These are phyloP conservation scores for Thymelicus acteon DNA, from an alignment of 2,888 invertebrate species.

Conservation along the genomic window DNA sequence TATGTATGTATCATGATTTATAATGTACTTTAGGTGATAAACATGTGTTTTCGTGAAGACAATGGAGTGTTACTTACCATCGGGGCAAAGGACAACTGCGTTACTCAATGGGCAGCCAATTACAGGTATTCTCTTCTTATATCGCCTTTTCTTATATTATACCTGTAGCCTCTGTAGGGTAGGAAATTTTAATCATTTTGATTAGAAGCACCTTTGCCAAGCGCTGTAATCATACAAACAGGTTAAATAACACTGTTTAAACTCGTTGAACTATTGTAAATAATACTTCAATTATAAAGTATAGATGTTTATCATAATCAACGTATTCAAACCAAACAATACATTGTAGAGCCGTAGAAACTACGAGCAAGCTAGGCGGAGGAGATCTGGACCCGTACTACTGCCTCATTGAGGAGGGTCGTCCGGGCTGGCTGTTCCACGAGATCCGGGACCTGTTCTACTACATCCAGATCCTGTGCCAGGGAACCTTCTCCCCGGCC, in stretches of 20 bases:
- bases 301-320: too few species aligned
- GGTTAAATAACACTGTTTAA: too few species aligned
- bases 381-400: conserved; percentile 87
- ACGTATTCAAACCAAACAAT: background rate
- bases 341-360: conserved; percentile 79
- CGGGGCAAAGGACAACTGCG: conserved; percentile 64
- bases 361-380: conserved; percentile 80
- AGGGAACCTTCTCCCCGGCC: conserved; percentile 88
- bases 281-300: too few species aligned
- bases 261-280: too few species aligned
- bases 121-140: conserved; percentile 55
- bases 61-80: conserved; percentile 65
- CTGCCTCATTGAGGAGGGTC: conserved; percentile 88
- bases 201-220: too few species aligned
- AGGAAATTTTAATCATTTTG: too few species aligned
- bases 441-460: conserved; percentile 91
- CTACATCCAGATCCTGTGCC: conserved; percentile 90
- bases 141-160: too few species aligned
- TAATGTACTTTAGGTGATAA: conserved; percentile 50
- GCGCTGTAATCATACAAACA: too few species aligned
- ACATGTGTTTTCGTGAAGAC: conserved; percentile 67
- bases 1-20: too few species aligned
- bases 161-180: too few species aligned
- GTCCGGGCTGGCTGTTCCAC: conserved; percentile 88
- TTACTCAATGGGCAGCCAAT: conserved; percentile 70